A percentile compares a stretch with the other conserved stretches of the same genome.
These are phyloP conservation scores for Chloroclystis v-ata DNA, from an alignment of 2,888 invertebrate genomes.

Conservation along the genomic window DNA sequence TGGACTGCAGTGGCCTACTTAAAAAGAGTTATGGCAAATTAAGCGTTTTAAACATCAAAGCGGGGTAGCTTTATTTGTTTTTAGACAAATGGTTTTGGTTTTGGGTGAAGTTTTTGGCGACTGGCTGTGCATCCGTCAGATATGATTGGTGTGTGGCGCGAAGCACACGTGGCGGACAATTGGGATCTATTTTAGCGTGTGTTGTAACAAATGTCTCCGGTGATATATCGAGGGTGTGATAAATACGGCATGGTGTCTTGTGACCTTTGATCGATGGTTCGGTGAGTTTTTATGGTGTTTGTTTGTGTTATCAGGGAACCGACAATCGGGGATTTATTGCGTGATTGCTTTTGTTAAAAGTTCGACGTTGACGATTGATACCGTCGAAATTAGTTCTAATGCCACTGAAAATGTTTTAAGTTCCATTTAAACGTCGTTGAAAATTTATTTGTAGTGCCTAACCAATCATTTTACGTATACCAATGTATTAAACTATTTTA, in stretches of 20 bases:
- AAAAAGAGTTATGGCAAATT: constrained; percentile 50
- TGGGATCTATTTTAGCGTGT: constrained; percentile 44
- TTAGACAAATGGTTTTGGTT: constrained; percentile 28
- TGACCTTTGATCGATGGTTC: constrained; percentile 29
- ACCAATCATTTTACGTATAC: no score
- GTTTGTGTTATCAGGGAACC: background rate
- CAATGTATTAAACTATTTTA: no score
- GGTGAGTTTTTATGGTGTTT: constrained; percentile 24
- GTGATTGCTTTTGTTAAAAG: no score
- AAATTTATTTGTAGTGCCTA: no score
- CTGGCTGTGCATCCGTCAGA: constrained; percentile 41
- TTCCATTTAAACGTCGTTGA: no score
- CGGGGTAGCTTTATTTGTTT: constrained; percentile 37
- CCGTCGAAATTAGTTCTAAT: no score
- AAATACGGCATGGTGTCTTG: constrained; percentile 33
- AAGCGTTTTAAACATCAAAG: constrained; percentile 52
- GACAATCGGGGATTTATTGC: background rate
- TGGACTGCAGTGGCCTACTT: constrained; percentile 56
- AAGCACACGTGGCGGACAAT: constrained; percentile 51
- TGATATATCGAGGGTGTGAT: constrained; percentile 38
- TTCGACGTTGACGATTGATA: background rate
- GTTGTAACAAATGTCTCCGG: constrained; percentile 44
- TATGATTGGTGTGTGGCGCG: constrained; percentile 48
- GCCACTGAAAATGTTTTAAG: no score
- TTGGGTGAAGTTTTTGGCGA: constrained; percentile 21